Percentiles rank a stretch among this genome's conserved stretches.
Conservation (phyloP, 1,140 invertebrate genomes). For the Ips nitidus region DNA sequence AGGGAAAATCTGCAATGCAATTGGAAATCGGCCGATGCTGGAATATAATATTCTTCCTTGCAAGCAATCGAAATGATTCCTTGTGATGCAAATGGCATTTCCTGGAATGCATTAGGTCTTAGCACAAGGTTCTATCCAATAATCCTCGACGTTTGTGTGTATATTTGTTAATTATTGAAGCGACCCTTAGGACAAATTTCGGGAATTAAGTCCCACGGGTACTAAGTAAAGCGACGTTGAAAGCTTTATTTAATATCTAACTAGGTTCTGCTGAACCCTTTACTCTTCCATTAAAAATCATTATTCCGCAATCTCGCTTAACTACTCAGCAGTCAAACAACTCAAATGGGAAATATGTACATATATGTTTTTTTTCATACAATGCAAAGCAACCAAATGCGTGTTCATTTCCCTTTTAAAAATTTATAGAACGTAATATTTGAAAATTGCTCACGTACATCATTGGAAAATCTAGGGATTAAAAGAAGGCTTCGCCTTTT, state of each 20-base stretch:
- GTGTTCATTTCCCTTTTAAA: slow-evolving; percentile 7
- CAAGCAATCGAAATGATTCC: slow-evolving; percentile 17
- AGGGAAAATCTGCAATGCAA: slow-evolving; percentile 26
- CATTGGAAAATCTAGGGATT: slow-evolving; percentile 8
- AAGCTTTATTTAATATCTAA: slow-evolving; percentile 6
- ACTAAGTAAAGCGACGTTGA: neutral
- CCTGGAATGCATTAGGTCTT: slow-evolving; percentile 16
- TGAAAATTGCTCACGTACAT: slow-evolving; percentile 12
- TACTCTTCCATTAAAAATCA: neutral
- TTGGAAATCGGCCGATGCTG: slow-evolving; percentile 11
- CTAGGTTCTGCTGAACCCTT: neutral
- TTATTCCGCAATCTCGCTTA: neutral
- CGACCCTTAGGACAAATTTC: neutral
- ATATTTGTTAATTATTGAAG: slow-evolving; percentile 17
- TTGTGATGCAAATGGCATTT: slow-evolving; percentile 23
- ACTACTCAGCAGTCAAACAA: neutral
- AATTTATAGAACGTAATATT: slow-evolving; percentile 16
- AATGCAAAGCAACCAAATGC: slow-evolving; percentile 11
- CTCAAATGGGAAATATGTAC: neutral
- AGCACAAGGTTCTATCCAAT: slow-evolving; percentile 18
- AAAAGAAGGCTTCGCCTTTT: slow-evolving; percentile 12
- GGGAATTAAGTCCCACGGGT: slow-evolving; percentile 3
- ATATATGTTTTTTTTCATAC: slow-evolving; percentile 3
- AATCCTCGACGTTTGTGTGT: slow-evolving; percentile 12
- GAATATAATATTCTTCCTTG: slow-evolving; percentile 26